Base-by-base conservation (phyloP, 2,888 invertebrate genomes). In the Phalera bucephala region DNA sequence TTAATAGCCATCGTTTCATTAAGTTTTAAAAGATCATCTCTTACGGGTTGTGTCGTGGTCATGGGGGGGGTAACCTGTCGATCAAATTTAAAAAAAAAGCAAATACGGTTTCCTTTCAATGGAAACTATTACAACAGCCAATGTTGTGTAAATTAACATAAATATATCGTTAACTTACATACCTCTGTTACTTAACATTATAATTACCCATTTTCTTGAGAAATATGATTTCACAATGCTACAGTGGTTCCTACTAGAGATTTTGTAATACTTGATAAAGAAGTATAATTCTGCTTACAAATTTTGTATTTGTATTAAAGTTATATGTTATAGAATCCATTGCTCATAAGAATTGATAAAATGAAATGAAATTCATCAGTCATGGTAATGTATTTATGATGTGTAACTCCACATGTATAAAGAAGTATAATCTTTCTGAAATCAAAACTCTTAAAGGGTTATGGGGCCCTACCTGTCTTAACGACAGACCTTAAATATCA, bases 391-490 rank as follows among this genome's bases (percentile, higher is more conserved):
- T 17, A 17, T n/a, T 3, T 17, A 17, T 17, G 17, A 17, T 17
- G 3, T 17, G 5, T 17, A 17, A 17, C 3, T 3, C 3, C 5
- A 17, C 3, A 3, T 17, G 5, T 17, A 17, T 17, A 17, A n/a
- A n/a, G n/a, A n/a, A n/a, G 11, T 11, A 14, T 14, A 27, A 11
- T 27, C 14, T 10, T 38, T 38, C 42, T 57, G 56, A 59, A 57
- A 59, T 45, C 36, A 59, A 29, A 58, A 50, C 38, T n/a, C n/a
- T 40, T 40, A 33, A 28, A 35, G 32, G 44, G 49, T 57, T 55
- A 57, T 41, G 26, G 31, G 27, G 12, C 55, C 48, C 52, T 60
- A 59, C 25, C 36, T 19, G 33, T 38, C 36, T 13, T 11, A 7
- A 7, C 17, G 19, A 2, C 21, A 26, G 29, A 29, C 30, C 21